Evolutionary conservation across 2,888 invertebrate genomes (phyloP).

Genomic region (Euproctis similis): DNA sequence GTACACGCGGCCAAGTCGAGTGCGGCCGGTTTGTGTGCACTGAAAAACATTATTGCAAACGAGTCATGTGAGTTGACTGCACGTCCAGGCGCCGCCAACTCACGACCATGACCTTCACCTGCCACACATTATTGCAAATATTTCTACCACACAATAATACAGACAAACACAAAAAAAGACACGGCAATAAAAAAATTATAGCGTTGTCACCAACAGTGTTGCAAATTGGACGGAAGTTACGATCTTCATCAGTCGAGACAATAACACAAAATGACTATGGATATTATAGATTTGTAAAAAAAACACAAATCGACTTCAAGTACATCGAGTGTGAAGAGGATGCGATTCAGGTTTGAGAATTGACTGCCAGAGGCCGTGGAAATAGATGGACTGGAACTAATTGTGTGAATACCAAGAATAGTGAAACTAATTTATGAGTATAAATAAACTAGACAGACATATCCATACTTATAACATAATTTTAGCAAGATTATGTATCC

Average conservation of each 20-base stretch:
- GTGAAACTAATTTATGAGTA: slow-evolving; percentile 18
- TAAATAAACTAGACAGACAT: no score
- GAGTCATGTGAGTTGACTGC: slow-evolving; percentile 53
- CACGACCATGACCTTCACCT: slow-evolving; percentile 63
- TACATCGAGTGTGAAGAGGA: slow-evolving; percentile 15
- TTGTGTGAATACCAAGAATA: slow-evolving; percentile 11
- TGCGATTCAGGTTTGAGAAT: slow-evolving; percentile 14
- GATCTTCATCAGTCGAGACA: slow-evolving; percentile 23
- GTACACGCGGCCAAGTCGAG: slow-evolving; percentile 36
- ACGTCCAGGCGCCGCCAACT: slow-evolving; percentile 43
- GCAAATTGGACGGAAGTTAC: slow-evolving; percentile 29
- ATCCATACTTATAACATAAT: no score
- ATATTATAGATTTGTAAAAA: slow-evolving; percentile 24
- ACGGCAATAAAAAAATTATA: slow-evolving; percentile 27
- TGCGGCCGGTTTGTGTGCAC: slow-evolving; percentile 21
- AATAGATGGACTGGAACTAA: slow-evolving; percentile 7
- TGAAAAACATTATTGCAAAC: slow-evolving; percentile 22
- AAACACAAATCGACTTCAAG: no score
- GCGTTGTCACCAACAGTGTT: slow-evolving; percentile 17
- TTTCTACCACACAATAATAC: no score
- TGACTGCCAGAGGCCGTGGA: slow-evolving; percentile 15
- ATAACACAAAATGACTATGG: slow-evolving; percentile 20
- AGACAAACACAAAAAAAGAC: slow-evolving; percentile 28
- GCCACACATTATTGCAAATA: no score
- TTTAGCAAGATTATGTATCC: no score